phyloP scores from a whole-genome alignment of 2,113 vertebrate genomes.

The Pachyramphus minor region DNA sequence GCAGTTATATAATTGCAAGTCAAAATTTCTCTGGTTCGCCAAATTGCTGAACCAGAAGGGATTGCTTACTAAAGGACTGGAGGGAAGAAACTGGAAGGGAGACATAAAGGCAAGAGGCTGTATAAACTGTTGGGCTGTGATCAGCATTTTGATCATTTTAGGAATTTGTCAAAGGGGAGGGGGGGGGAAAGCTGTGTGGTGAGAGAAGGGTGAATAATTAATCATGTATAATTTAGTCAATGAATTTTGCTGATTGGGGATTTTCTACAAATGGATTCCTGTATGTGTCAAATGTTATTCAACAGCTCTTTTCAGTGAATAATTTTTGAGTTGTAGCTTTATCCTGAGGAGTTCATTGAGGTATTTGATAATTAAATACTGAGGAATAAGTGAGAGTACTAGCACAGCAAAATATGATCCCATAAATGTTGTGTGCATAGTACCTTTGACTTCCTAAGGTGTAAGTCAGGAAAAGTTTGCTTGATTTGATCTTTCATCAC shows the following conservation, averaged over 20 bases:
- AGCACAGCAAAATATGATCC: background rate
- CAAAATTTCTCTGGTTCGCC: constrained; percentile 21
- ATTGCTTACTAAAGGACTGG: constrained; percentile 19
- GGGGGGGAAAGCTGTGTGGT: background rate
- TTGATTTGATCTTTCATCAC: background rate
- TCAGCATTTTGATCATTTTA: constrained; percentile 21
- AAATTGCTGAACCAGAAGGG: constrained; percentile 43
- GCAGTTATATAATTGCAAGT: constrained; percentile 38
- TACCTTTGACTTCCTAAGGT: background rate
- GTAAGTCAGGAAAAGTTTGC: background rate
- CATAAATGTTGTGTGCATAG: background rate
- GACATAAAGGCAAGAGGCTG: background rate
- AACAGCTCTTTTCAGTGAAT: constrained; percentile 9
- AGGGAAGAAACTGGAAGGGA: background rate
- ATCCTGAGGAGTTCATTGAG: background rate
- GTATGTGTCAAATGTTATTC: background rate
- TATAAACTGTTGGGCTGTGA: background rate
- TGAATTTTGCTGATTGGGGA: background rate
- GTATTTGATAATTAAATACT: constrained; percentile 3
- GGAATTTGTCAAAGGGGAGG: background rate
- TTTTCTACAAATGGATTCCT: background rate
- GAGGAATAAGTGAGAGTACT: background rate
- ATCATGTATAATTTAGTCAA: background rate
- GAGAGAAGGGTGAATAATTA: constrained; percentile 31
- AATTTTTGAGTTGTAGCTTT: background rate